Base-by-base conservation (phyloP, 2,888 invertebrate species). In the Elysia crispata region DNA sequence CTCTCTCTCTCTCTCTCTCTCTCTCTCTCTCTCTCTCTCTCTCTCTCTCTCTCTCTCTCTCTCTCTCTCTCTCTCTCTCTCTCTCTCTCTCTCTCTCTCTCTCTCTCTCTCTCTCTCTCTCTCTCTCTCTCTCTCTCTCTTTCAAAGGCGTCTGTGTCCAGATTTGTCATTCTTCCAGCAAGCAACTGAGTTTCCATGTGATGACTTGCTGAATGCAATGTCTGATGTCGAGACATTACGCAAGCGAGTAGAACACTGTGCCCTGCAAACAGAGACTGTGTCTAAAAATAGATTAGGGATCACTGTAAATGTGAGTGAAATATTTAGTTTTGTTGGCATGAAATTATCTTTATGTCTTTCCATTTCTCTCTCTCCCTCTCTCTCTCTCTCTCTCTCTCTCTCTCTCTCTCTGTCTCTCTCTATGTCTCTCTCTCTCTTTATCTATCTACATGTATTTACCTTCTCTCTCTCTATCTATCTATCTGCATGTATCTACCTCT, bases 91-190 rank as follows among this genome's bases (percentile, higher is more conserved):
- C n/a, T n/a, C n/a, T n/a, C n/a, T n/a, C n/a, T n/a, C n/a, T n/a
- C n/a, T n/a, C 41, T 41, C 11, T 41, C 41, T 41, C 11, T 11
- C 41, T 41, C 41, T 41, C 41, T 6, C 11, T 3, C 41, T 11
- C 41, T n/a, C 64, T 28, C 18, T 49, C 15, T 60, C 8, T 28
- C 18, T 64, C n/a, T n/a, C 0, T 64, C 11, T 62, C 30, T 64
- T 57, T 84, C 97, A 8, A 86, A 93, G 95, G 85, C 94, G 98
- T 76, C 93, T 98, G 1, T 98, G 97, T 91, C 98, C 98, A 18
- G 98, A 98, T 92, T 97, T 94, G 91, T 98, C 97, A 77, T 99
- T 99, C 93, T 99, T 99, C 92, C 99, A 99, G 93, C 95, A 95
- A 90, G 95, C 97, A 20, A 98, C 98, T 0, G 96, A 97, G 83